Evolutionary conservation across 2,797 vertebrate species (phyloP).

Genomic region (Melanotaenia maccullochi): DNA sequence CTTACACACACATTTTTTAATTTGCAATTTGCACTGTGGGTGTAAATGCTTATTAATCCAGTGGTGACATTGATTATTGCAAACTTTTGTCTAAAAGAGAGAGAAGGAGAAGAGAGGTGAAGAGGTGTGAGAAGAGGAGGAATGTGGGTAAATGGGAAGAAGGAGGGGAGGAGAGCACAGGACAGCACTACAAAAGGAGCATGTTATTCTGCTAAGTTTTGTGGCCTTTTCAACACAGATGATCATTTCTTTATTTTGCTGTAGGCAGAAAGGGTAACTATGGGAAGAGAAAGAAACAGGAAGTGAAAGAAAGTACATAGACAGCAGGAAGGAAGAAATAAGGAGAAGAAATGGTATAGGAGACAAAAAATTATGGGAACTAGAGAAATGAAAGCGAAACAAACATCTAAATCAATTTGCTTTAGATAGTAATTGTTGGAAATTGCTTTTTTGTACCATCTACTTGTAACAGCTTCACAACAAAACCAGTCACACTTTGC

Average conservation of each 20-base stretch:
- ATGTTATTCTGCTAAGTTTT: conserved; percentile 26
- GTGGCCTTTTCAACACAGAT: conserved; percentile 41
- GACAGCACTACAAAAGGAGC: conserved; percentile 14
- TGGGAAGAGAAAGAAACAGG: conserved; percentile 7
- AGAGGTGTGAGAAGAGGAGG: conserved; percentile 14
- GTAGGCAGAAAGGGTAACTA: conserved; percentile 20
- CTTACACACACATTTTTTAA: conserved; percentile 19
- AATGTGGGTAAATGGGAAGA: conserved; percentile 6
- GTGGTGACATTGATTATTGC: conserved; percentile 52
- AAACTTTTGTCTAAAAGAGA: conserved; percentile 43
- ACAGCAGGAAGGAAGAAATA: conserved; percentile 3
- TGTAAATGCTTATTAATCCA: conserved; percentile 46
- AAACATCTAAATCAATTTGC: background rate
- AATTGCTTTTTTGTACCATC: background rate
- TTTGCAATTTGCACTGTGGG: conserved; percentile 38
- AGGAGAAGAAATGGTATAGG: background rate
- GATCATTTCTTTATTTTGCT: conserved; percentile 41
- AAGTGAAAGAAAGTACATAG: conserved; percentile 10
- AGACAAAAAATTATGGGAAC: background rate
- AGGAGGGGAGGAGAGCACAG: conserved; percentile 5
- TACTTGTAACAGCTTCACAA: background rate
- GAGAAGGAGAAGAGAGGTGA: conserved; percentile 28
- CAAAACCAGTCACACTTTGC: background rate
- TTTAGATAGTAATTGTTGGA: conserved; percentile 5
- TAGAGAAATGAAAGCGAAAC: background rate